Conservation (phyloP, 2,888 invertebrate genomes). For the Patella caerulea region DNA sequence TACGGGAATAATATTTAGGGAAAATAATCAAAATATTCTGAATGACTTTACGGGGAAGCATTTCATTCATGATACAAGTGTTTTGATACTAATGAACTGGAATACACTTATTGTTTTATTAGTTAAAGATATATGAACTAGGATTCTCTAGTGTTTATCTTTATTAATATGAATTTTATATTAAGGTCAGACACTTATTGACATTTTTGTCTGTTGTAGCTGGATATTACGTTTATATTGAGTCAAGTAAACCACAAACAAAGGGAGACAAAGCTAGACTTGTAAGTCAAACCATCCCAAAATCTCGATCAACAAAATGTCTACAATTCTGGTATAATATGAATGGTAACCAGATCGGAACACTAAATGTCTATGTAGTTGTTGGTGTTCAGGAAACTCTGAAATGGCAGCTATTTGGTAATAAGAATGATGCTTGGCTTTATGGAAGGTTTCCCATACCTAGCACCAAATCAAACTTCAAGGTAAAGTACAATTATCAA, state of each 20-base stretch:
- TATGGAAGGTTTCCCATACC: constrained; percentile 44
- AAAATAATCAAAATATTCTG: too few relatives aligned
- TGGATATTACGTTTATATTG: constrained; percentile 63
- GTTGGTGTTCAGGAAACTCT: constrained; percentile 30
- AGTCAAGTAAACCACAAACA: constrained; percentile 50
- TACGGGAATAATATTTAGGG: not conserved
- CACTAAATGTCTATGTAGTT: constrained; percentile 48
- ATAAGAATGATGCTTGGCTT: constrained; percentile 47
- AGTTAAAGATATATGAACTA: too few relatives aligned
- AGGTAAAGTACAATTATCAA: constrained; percentile 25
- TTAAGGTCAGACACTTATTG: not conserved
- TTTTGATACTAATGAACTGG: too few relatives aligned
- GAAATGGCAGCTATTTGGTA: constrained; percentile 50
- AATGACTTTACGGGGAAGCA: too few relatives aligned
- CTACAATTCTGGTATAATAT: constrained; percentile 65
- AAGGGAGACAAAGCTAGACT: constrained; percentile 55
- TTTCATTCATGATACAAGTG: too few relatives aligned
- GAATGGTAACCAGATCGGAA: constrained; percentile 56
- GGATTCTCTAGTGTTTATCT: too few relatives aligned
- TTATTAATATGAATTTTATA: too few relatives aligned
- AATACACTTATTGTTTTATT: too few relatives aligned
- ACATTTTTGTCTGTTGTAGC: constrained; percentile 6
- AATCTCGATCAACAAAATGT: constrained; percentile 36
- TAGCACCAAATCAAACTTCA: constrained; percentile 32
- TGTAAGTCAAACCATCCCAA: constrained; percentile 46